Evolutionary conservation across 2,113 vertebrate species (phyloP), one percentile per base, ranked within the genome.

Genomic region (Gadus chalcogrammus): DNA sequence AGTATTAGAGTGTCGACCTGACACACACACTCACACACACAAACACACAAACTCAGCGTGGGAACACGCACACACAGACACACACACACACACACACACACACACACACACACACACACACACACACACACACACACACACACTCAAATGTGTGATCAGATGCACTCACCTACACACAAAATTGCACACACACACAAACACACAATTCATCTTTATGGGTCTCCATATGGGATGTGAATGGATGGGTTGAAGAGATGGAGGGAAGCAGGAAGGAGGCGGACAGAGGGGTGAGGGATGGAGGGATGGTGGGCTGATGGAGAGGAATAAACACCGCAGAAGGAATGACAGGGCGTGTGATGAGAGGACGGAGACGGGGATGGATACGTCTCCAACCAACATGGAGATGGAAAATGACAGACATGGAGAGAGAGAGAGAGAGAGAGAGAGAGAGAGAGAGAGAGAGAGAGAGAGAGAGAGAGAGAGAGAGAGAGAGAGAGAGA

Each of bases 201-300:
- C 31, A 35, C 31, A 35, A 35, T 35, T 35, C 31, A 35, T 35
- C 31, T 35, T 35, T 7, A 35, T 35, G 6, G 31, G 31, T 48
- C 72, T 69, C 77, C 15, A 0, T 61, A 56, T 72, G 69, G 31
- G 31, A 77, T 67, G 73, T 75, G 48, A 71, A 72, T 55, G 60
- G 27, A 48, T 48, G 42, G 42, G 42, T 48, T 48, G 9, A 48
- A 48, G 42, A 48, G 42, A 48, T 48, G 42, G 42, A 48, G 42
- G 42, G 24, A 5, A 35, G n/a, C 18, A 66, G 42, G 35, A n/a
- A 13, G 22, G 20, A 17, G 62, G 73, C 60, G 24, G 9, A 52
- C 67, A 71, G 61, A 61, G 64, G 11, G 58, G n/a, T 65, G 42
- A 65, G 63, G 63, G 64, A 20, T 66, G 38, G 17, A 64, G 31